Conservation (phyloP, 2,113 vertebrate genomes). For the Mesocricetus auratus region DNA sequence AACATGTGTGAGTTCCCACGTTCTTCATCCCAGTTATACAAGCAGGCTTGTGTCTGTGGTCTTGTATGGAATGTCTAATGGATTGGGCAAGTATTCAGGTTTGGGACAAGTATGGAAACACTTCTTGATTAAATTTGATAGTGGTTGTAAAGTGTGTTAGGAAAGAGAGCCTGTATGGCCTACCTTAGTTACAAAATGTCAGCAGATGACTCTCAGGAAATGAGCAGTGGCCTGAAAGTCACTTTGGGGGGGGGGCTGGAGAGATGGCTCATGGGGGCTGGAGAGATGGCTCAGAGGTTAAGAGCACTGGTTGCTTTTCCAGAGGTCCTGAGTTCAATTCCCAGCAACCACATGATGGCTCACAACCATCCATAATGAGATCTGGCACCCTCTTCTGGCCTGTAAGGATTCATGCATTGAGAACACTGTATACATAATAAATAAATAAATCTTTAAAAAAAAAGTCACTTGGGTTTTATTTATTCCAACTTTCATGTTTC, state of each 20-base stretch:
- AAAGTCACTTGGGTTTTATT: not conserved
- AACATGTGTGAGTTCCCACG: not conserved
- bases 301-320: too few relatives aligned
- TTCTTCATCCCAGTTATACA: not conserved
- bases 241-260: too few relatives aligned
- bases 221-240: conserved; percentile 15
- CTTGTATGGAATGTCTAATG: not conserved
- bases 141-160: not conserved
- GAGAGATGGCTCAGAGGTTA: too few relatives aligned
- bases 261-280: too few relatives aligned
- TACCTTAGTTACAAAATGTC: not conserved
- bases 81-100: not conserved
- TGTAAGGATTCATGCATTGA: too few relatives aligned
- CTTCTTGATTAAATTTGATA: not conserved
- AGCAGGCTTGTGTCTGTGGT: not conserved
- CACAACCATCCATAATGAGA: too few relatives aligned
- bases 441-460: too few relatives aligned
- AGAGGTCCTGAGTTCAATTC: too few relatives aligned
- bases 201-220: not conserved
- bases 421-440: too few relatives aligned
- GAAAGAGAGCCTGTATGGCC: not conserved
- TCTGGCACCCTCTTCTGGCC: too few relatives aligned
- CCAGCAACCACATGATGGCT: too few relatives aligned
- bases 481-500: not conserved
- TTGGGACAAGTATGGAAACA: not conserved